Conservation (phyloP, 2,113 vertebrate genomes). For the Meriones unguiculatus region DNA sequence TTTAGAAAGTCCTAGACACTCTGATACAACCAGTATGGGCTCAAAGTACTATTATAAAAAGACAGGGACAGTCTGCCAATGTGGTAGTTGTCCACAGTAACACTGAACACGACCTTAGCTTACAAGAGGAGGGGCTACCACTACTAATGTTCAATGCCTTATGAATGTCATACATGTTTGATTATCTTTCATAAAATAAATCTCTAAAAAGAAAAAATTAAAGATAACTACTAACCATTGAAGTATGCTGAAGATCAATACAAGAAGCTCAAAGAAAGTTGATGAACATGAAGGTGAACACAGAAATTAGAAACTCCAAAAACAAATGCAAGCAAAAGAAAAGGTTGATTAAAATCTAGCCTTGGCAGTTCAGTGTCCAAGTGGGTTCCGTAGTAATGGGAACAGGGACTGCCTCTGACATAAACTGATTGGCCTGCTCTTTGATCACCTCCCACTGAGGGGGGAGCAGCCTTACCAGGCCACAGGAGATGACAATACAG, state of each 20-base stretch:
- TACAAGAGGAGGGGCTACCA: neutral
- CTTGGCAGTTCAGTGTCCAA: too few species aligned
- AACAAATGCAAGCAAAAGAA: neutral
- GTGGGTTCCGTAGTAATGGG: too few species aligned
- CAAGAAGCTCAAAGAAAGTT: neutral
- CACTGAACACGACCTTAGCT: neutral
- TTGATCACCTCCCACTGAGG: too few species aligned
- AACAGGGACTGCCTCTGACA: too few species aligned
- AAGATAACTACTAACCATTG: neutral
- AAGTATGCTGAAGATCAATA: slow-evolving; percentile 4
- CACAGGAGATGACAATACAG: too few species aligned
- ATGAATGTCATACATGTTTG: neutral
- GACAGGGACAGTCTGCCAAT: too few species aligned
- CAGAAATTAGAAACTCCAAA: neutral
- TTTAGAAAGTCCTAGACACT: neutral
- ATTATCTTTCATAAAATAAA: neutral
- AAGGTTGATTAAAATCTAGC: neutral
- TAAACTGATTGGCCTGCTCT: too few species aligned
- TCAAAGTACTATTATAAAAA: neutral
- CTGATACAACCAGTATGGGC: neutral
- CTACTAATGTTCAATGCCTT: neutral
- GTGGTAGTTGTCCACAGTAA: neutral
- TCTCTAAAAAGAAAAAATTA: neutral
- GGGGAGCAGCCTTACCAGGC: too few species aligned
- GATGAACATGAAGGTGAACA: neutral